A percentile compares a stretch with the other conserved stretches of the same genome.
Evolutionary conservation across 2,113 vertebrate genomes (phyloP).

Genomic region (Chloropsis cyanopogon): DNA sequence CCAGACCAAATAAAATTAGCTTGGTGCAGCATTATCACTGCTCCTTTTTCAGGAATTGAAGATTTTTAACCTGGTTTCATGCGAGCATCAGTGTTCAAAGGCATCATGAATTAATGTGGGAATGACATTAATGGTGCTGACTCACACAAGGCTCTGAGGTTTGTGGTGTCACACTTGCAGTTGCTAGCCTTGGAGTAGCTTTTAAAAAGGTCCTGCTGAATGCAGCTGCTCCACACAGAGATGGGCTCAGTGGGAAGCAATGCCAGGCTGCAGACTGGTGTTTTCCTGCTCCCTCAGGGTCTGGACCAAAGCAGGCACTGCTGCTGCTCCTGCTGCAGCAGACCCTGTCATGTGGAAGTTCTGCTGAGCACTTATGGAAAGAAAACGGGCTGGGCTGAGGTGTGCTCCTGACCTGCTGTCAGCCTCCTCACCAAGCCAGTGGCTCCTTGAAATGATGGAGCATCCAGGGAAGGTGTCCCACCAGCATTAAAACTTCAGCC

Average conservation of each 20-base stretch:
- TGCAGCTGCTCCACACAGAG: not conserved
- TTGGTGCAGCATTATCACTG: not conserved
- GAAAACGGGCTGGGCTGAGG: not conserved
- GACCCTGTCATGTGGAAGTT: fast-evolving
- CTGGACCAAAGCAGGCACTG: not conserved
- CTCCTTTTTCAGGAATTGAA: not conserved
- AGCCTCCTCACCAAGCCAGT: not conserved
- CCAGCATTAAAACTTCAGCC: not conserved
- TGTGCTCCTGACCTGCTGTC: not conserved
- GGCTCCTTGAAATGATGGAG: not conserved
- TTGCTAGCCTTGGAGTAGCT: not conserved
- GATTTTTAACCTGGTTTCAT: not conserved
- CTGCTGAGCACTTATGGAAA: not conserved
- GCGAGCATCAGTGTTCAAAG: not conserved
- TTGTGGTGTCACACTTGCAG: not conserved
- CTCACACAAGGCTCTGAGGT: not conserved
- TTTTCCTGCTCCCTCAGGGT: not conserved
- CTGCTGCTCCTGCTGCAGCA: not conserved
- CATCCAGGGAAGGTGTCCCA: not conserved
- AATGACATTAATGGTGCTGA: not conserved
- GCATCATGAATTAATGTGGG: not conserved
- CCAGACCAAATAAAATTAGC: not conserved
- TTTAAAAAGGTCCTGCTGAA: not conserved
- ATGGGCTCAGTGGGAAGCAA: not conserved
- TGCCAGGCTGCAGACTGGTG: not conserved